Base-by-base conservation (phyloP, 2,797 vertebrate species). In the Chelidonichthys spinosus region DNA sequence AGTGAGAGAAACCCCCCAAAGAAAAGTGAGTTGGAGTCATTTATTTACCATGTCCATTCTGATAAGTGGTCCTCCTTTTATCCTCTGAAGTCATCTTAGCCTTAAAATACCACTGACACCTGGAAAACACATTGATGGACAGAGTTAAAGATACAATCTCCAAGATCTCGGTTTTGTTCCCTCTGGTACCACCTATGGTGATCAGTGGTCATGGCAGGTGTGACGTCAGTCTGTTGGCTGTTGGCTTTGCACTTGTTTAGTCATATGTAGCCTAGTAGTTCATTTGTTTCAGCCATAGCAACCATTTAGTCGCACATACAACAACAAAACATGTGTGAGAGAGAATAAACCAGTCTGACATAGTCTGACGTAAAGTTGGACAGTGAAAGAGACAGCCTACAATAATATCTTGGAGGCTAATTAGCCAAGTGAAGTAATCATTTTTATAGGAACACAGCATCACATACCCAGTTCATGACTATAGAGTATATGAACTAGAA, bases 101-200 rank as follows among this genome's bases (percentile, higher is more conserved):
- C 81, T 98, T 98, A 87, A 98, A 97, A 87, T 98, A 98, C 97
- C 97, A 98, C 39, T 97, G 97, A 92, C 97, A 98, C 86, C 97
- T 98, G 91, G 75, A 84, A 92, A 72, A 89, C 56, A 90, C 42
- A 88, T 11, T 17, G 44, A 69, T 25, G 14, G 33, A 61, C 11
- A 46, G 11, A 14, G n/a, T 76, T 69, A 69, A 56, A 54, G 56
- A 18, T n/a, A 59, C 36, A 59, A 42, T 58, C 9, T 58, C 0
- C 2, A 58, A 58, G 18, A 56, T 56, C 15, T 11, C 2, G 4
- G 9, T 37, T 56, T 37, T 5, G 8, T 56, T 56, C 15, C 37
- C 35, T 56, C 37, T 55, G 53, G 53, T 33, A 7, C 33, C 9
- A 37, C 15, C 54, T n/a, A n/a, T 56, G 54, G 35, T 8, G 15